A percentile compares a stretch with the other conserved stretches of the same genome.
phyloP scores from a whole-genome alignment of 2,888 invertebrate genomes.

The Lochmaea crataegi region DNA sequence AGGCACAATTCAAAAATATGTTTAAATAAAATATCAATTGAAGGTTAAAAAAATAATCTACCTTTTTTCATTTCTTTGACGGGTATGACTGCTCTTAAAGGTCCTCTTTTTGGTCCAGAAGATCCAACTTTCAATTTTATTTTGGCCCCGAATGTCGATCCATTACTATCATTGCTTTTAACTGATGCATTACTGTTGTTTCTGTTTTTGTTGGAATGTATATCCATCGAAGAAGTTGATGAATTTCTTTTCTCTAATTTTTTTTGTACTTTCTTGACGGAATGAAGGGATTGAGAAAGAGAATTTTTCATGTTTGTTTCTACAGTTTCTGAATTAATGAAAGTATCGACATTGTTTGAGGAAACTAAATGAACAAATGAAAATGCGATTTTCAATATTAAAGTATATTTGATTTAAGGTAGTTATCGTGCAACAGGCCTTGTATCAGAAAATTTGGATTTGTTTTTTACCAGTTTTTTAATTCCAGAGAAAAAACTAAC shows the following conservation, averaged over 20 bases:
- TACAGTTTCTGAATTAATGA: neutral
- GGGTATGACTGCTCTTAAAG: conserved; percentile 49
- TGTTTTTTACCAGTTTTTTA: too few relatives aligned
- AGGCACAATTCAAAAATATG: too few relatives aligned
- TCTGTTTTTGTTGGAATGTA: neutral
- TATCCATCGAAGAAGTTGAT: neutral
- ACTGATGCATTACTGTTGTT: conserved; percentile 30
- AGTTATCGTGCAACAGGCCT: too few relatives aligned
- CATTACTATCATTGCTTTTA: conserved; percentile 38
- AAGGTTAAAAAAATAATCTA: conserved; percentile 27
- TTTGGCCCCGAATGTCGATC: conserved; percentile 21
- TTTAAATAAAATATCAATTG: too few relatives aligned
- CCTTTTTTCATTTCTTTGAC: conserved; percentile 48
- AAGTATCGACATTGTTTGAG: neutral
- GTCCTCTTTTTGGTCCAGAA: conserved; percentile 38
- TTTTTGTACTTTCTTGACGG: neutral
- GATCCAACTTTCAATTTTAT: conserved; percentile 35
- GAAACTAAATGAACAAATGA: neutral
- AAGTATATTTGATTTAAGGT: too few relatives aligned
- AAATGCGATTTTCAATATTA: too few relatives aligned
- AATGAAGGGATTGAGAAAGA: neutral
- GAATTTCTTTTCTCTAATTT: conserved; percentile 18
- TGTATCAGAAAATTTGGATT: too few relatives aligned
- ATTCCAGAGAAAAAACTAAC: too few relatives aligned
- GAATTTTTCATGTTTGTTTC: neutral